These are phyloP conservation scores for Limenitis camilla DNA, from an alignment of 2,888 invertebrate genomes.

Conservation along the genomic window DNA sequence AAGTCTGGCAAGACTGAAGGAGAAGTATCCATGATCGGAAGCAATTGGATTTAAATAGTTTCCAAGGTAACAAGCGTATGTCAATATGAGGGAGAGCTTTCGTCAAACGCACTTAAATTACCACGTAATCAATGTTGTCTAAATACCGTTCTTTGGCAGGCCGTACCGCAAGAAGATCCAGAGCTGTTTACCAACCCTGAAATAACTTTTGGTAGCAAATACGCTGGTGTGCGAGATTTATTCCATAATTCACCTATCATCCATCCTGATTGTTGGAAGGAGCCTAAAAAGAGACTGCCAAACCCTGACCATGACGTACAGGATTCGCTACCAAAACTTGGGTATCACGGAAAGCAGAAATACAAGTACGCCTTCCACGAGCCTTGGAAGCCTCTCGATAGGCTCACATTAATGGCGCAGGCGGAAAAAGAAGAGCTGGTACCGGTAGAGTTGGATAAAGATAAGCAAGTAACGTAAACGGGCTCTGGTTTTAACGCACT, in stretches of 20 bases:
- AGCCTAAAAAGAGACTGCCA: slow-evolving; percentile 34
- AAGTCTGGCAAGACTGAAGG: slow-evolving; percentile 36
- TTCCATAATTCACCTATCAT: slow-evolving; percentile 49
- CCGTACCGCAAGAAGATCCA: slow-evolving; percentile 37
- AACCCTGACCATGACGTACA: slow-evolving; percentile 26
- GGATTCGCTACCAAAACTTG: slow-evolving; percentile 42
- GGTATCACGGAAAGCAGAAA: slow-evolving; percentile 57
- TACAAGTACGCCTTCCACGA: slow-evolving; percentile 65
- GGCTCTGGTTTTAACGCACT: slow-evolving; percentile 44
- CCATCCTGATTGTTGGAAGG: slow-evolving; percentile 57
- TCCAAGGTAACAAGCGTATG: neutral
- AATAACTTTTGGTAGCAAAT: slow-evolving; percentile 11
- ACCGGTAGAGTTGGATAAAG: slow-evolving; percentile 20
- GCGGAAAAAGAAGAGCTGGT: slow-evolving; percentile 44
- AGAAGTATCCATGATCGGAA: slow-evolving; percentile 35
- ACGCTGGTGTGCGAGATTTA: slow-evolving; percentile 37
- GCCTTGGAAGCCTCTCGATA: slow-evolving; percentile 61
- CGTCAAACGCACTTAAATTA: slow-evolving; percentile 61
- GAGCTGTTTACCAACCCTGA: slow-evolving; percentile 34
- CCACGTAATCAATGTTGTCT: slow-evolving; percentile 25
- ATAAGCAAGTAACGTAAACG: slow-evolving; percentile 28
- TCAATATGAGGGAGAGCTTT: slow-evolving; percentile 29
- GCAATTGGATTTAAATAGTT: slow-evolving; percentile 10
- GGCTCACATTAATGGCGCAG: slow-evolving; percentile 45
- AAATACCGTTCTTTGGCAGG: slow-evolving; percentile 56